Base-by-base conservation (phyloP, 2,797 vertebrate species). In the Myotis pilosus region DNA sequence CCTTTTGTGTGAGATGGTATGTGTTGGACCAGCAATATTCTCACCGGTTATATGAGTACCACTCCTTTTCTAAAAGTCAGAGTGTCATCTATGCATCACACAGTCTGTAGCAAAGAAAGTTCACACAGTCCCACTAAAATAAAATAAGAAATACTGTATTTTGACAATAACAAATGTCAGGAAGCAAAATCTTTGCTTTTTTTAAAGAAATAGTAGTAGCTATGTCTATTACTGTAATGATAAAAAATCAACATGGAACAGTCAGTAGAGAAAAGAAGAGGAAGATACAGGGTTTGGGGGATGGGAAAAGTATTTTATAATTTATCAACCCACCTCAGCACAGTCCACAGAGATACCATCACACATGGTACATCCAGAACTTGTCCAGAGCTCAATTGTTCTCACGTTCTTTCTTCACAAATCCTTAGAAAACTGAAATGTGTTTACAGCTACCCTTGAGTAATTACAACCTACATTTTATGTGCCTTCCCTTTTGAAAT, bases 401-500 rank as follows among this genome's bases (percentile, higher is more conserved):
- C 49, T 79, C 76, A 38, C 19, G 0, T 57, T 51, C 22, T 92
- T 95, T 80, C 86, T 69, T 80, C 36, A 11, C 0, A 2, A 44
- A 38, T 82, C 87, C 81, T 69, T 82, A 80, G 94, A 66, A n/a
- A 82, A 96, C 71, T 53, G 44, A 60, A 57, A 36, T 6, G 38
- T 93, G 38, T 92, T 94, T 87, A 57, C 36, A 38, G 1, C 6
- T 53, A 72, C 62, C 82, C 51, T 41, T 89, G 83, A 30, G 53
- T 89, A 92, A 80, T 89, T 47, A 0, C 47, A 74, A 71, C 74
- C 47, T 78, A 76, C 91, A 74, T 92, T 97, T 95, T 84, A 92
- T 83, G 60, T 74, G 83, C 75, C 33, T 49, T 96, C 51, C 36
- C 68, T 55, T 94, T 84, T 83, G 82, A 96, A 96, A 95, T 87